Percentiles rank a stretch among this genome's conserved stretches.
Conservation (phyloP, 2,113 vertebrate species). For the Cheilinus undulatus region DNA sequence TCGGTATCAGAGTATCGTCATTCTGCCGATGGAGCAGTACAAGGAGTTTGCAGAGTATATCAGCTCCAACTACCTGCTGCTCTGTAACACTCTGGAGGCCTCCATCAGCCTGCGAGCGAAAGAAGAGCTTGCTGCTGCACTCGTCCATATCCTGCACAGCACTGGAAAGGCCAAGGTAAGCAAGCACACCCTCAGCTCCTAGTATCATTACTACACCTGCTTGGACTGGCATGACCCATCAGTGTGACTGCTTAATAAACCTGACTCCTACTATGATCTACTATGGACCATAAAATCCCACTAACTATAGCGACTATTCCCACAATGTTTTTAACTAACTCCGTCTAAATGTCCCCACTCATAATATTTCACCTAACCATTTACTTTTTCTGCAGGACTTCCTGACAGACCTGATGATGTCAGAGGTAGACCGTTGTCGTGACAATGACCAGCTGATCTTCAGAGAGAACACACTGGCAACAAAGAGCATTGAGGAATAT, state of each 20-base stretch:
- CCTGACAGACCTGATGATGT: conserved; percentile 98
- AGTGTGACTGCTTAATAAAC: too few relatives aligned
- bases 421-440: conserved; percentile 97
- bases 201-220: not conserved
- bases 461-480: conserved; percentile 96
- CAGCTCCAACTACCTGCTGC: conserved; percentile 96
- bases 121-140: conserved; percentile 93
- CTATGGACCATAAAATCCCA: not conserved
- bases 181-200: not conserved
- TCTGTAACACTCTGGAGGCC: conserved; percentile 92
- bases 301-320: too few relatives aligned
- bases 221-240: not conserved
- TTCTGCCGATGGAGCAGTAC: conserved; percentile 99
- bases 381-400: conserved; percentile 88
- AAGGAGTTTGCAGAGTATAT: conserved; percentile 98
- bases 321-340: too few relatives aligned
- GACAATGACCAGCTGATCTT: conserved; percentile 99
- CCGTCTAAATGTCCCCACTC: too few relatives aligned
- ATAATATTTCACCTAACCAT: not conserved
- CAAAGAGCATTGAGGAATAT: conserved; percentile 97
- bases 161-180: conserved; percentile 94
- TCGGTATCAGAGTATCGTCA: conserved; percentile 94
- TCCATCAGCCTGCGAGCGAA: conserved; percentile 94
- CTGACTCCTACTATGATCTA: not conserved
- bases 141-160: conserved; percentile 98